Base-by-base conservation (phyloP, 2,888 invertebrate genomes). In the Platycheirus albimanus region DNA sequence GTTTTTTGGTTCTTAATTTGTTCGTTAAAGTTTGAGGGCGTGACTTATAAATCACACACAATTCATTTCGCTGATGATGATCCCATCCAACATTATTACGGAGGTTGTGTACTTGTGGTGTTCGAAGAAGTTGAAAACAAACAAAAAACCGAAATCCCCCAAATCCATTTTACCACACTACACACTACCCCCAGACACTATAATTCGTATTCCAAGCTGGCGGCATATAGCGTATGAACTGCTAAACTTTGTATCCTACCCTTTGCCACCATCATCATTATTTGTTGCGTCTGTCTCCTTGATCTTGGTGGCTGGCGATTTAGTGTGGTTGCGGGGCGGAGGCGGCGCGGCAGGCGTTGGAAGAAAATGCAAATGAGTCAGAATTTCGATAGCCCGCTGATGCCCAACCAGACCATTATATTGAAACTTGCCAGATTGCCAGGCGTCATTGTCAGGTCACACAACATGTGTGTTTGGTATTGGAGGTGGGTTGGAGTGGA, bases 11-110 rank as follows among this genome's bases (percentile, higher is more conserved):
- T 4, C 8, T 15, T 4, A 30, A 24, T 15, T 41, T 51, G 38
- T 41, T 41, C 38, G 13, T 3, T 3, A 3, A 20, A 19, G 8
- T 28, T 10, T 20, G 28, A 15, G 28, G 24, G 13, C 10, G 10
- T 15, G 67, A 28, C 54, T 45, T 13, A 56, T 56, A 69, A 69
- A 69, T 56, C 36, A 56, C 56, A 56, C 33, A 47, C 33, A 47
- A 52, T 17, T 24, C 33, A 52, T 36, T 45, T 33, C 7, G 30
- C 33, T 24, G 10, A 43, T 67, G 52, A 2, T 33, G 52, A 45
- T 47, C n/a, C n/a, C n/a, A n/a, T n/a, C 47, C 2, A 49, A 33
- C 15, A 20, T 15, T 30, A 11, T 36, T 1, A 15, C n/a, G 41
- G 13, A 5, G 38, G 38, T 13, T n/a, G 7, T 13, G 13, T 2